phyloP scores from a whole-genome alignment of 2,888 invertebrate genomes.

The Eupithecia inturbata region DNA sequence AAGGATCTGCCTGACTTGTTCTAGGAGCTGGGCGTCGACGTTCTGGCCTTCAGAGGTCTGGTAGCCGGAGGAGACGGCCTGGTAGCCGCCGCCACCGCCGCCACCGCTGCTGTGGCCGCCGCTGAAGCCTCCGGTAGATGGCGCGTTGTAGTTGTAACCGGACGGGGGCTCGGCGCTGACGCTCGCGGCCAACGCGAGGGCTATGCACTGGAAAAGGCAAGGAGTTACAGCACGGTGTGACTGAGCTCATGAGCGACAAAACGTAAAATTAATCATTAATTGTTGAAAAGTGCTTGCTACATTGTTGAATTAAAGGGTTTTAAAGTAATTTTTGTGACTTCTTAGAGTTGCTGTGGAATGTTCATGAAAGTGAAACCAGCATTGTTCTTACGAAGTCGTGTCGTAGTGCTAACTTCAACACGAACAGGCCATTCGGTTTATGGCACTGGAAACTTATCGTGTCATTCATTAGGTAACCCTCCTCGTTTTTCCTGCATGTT shows the following conservation, averaged over 20 bases:
- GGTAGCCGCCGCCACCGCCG: conserved; percentile 87
- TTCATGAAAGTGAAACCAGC: background rate
- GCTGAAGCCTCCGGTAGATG: conserved; percentile 80
- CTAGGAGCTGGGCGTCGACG: conserved; percentile 91
- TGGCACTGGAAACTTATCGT: background rate
- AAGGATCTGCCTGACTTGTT: conserved; percentile 93
- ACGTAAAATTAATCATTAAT: background rate
- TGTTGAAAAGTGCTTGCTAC: background rate
- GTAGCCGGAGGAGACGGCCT: conserved; percentile 90
- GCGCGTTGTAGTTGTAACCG: conserved; percentile 90
- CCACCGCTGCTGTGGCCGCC: conserved; percentile 69
- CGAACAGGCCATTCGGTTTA: background rate
- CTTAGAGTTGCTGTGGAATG: background rate
- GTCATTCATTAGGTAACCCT: conserved; percentile 7
- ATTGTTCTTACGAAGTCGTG: conserved; percentile 23
- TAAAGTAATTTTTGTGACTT: background rate
- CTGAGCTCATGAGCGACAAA: background rate
- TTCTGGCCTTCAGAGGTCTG: conserved; percentile 93
- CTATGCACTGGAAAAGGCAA: conserved; percentile 87
- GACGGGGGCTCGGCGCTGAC: conserved; percentile 90
- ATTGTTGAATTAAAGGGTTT: background rate
- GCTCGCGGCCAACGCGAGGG: conserved; percentile 90
- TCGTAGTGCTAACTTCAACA: conserved; percentile 4
- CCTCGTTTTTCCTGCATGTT: conserved; percentile 2
- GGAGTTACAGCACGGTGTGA: conserved; percentile 27